Base-by-base conservation (phyloP, 2,797 vertebrate species). In the Acipenser ruthenus region DNA sequence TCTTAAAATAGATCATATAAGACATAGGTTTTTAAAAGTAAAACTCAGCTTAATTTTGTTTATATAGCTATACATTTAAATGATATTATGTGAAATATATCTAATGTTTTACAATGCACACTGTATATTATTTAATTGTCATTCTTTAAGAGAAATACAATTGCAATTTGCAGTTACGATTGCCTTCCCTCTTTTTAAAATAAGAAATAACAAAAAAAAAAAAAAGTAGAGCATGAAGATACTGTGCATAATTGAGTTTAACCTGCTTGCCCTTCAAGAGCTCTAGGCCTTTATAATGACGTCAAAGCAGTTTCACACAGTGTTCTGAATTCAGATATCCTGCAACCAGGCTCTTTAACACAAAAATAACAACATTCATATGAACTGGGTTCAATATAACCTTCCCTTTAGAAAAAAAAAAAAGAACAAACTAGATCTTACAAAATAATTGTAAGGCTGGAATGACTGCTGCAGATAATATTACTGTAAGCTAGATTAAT, bases 221-320 rank as follows among this genome's bases (percentile, higher is more conserved):
- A 37, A 37, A 37, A 37, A 0, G 37, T 37, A 37, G 37, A 37
- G 37, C 37, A 37, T 37, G 37, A 4, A 37, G 37, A 37, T 37
- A 37, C 37, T 37, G 37, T 37, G 5, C 37, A 37, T 37, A 37
- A 37, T 68, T 65, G 55, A 59, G 67, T 69, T 75, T 73, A 74
- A 71, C 47, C 8, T 64, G 49, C n/a, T 13, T 65, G 13, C 7
- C 52, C 65, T 66, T 59, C 69, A 67, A 68, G 65, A 68, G 48
- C 62, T 10, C 55, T 66, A 12, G 64, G 70, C 70, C 63, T 73
- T 70, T 8, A 60, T 56, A 68, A 71, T 1, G 10, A 50, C 51
- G 53, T 65, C 63, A 12, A 10, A 69, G 50, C 60, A 68, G 67
- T 68, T 67, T 65, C 64, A 67, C 4, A 58, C 12, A 11, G 55